Percentiles rank a stretch among this genome's conserved stretches.
Evolutionary conservation across 1,140 invertebrate species (phyloP).

Genomic region (Drosophila asahinai): DNA sequence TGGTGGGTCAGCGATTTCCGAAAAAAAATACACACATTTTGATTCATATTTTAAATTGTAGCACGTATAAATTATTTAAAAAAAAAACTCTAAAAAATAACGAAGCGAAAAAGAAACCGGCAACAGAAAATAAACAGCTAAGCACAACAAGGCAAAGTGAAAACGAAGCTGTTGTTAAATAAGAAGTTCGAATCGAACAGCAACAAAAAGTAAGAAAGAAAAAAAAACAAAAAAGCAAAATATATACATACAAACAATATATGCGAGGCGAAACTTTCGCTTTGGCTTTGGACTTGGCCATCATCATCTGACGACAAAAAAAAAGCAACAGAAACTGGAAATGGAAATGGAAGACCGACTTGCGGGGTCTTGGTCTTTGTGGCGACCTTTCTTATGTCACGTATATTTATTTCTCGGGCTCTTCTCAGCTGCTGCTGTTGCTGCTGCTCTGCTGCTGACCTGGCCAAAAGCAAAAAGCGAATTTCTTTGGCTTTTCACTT

Average conservation of each 20-base stretch:
- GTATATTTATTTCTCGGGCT: conserved; percentile 22
- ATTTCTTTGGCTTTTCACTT: conserved; percentile 70
- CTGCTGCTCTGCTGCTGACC: conserved; percentile 7
- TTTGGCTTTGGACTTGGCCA: conserved; percentile 78
- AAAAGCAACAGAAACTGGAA: conserved; percentile 46
- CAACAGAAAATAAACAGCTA: conserved; percentile 34
- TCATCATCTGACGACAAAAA: conserved; percentile 30
- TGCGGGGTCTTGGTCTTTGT: conserved; percentile 28
- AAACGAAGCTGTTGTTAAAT: conserved; percentile 70
- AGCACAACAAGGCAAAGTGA: conserved; percentile 43
- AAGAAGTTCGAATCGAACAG: conserved; percentile 55
- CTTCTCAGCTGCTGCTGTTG: conserved; percentile 12
- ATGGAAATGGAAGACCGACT: conserved; percentile 44
- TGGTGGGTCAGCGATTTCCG: neutral
- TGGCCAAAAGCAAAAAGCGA: conserved; percentile 31
- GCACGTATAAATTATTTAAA: conserved; percentile 38
- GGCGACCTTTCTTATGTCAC: conserved; percentile 78
- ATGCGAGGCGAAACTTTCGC: conserved; percentile 64
- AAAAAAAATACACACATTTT: conserved; percentile 19
- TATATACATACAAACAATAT: neutral
- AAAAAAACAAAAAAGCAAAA: conserved; percentile 35
- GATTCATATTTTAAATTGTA: conserved; percentile 55
- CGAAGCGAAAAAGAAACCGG: conserved; percentile 24
- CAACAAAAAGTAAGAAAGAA: conserved; percentile 12
- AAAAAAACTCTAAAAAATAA: neutral